phyloP scores from a whole-genome alignment of 2,113 vertebrate species.

The Xiphophorus hellerii region DNA sequence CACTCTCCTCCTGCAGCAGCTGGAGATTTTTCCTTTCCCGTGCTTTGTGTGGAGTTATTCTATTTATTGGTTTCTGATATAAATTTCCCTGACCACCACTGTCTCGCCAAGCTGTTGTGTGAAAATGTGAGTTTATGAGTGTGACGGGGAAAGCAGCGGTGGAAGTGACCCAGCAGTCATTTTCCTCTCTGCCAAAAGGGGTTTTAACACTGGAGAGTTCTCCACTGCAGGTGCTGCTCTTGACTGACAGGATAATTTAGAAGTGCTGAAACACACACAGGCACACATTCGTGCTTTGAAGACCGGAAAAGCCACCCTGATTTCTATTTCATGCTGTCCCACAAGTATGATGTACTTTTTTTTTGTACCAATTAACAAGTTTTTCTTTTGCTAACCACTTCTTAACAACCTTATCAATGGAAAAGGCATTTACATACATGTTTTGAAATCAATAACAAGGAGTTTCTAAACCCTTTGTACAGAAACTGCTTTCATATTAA shows the following conservation, averaged over 20 bases:
- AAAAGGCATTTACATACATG: not conserved
- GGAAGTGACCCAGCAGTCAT: constrained; percentile 50
- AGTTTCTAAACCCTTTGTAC: not conserved
- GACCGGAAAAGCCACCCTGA: constrained; percentile 9
- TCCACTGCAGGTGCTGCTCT: constrained; percentile 56
- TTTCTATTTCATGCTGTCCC: constrained; percentile 15
- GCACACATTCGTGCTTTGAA: not conserved
- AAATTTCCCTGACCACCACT: constrained; percentile 29
- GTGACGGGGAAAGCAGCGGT: constrained; percentile 24
- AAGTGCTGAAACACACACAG: constrained; percentile 40
- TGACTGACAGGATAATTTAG: constrained; percentile 71
- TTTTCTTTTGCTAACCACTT: not conserved
- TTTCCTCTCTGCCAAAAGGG: constrained; percentile 47
- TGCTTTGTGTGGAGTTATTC: constrained; percentile 29
- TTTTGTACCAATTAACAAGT: too few species aligned
- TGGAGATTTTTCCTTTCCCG: constrained; percentile 37
- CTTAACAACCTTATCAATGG: not conserved
- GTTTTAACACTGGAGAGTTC: constrained; percentile 47
- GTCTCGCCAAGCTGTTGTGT: constrained; percentile 11
- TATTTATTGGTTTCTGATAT: constrained; percentile 45
- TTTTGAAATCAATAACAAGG: not conserved
- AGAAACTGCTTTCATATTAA: not conserved
- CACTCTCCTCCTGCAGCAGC: constrained; percentile 10
- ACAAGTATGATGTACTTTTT: not conserved
- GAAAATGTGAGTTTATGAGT: constrained; percentile 1